Base-by-base conservation (phyloP, 2,888 invertebrate genomes). In the Ichneumoninae sp. region DNA sequence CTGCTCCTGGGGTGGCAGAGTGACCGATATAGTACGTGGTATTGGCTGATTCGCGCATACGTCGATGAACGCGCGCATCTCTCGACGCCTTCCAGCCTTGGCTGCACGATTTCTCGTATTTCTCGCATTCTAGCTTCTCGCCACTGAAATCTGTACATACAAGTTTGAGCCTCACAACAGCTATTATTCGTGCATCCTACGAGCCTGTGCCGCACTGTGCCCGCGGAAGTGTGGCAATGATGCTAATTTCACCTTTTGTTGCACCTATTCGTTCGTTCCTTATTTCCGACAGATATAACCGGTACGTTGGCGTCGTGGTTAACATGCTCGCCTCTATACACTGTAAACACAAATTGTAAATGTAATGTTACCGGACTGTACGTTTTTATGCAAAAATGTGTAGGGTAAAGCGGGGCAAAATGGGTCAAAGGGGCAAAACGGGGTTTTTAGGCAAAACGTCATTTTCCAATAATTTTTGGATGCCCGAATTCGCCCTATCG, bases 61-160 rank as follows among this genome's bases (percentile, higher is more conserved):
- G 84, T 86, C 84, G 81, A 86, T 86, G 84, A 84, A 81, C 79
- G 78, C 66, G 81, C 86, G 84, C 84, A 86, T 79, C 83, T 81
- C 74, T 78, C 72, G 40, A 72, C 83, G 50, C 44, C 62, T 71
- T 60, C 72, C 13, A 47, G 30, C 66, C 19, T 80, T 65, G 30
- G 62, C 66, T 74, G 13, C 19, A 60, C 36, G 52, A 26, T 33
- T 10, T 13, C n/a, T 44, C 30, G 44, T 65, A 65, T 60, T 70
- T 75, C 57, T 65, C 70, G 44, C 40, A 7, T 60, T 26, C 36
- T 4, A 66, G 26, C n/a, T 71, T 74, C 78, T 80, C 57, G n/a
- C 44, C 22, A 47, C 57, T 72, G 65, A 16, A 52, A 71, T 65
- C 71, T 52, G 33, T 71, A 57, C 36, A 57, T 40, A 19, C 13